Evolutionary conservation across 2,113 vertebrate species (phyloP).

Genomic region (Vidua chalybeata): DNA sequence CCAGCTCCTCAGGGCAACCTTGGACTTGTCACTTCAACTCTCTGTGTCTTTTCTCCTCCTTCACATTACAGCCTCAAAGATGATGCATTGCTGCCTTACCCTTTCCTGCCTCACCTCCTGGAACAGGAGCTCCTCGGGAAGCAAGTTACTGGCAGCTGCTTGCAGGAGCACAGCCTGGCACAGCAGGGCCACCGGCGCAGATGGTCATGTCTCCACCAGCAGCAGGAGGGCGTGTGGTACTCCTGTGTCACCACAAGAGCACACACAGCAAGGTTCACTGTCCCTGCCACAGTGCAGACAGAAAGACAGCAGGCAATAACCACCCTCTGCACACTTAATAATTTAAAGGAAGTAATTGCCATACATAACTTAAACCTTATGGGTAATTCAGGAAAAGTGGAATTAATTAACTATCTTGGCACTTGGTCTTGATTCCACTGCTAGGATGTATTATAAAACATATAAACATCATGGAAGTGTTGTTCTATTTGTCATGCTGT

Average conservation of each 20-base stretch:
- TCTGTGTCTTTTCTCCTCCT: neutral
- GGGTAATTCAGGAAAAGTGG: constrained; percentile 37
- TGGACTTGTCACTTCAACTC: neutral
- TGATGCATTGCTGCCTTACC: neutral
- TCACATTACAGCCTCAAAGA: neutral
- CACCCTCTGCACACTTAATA: neutral
- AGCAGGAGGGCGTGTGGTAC: neutral
- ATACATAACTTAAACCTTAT: constrained; percentile 32
- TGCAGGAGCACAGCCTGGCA: neutral
- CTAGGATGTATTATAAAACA: constrained; percentile 48
- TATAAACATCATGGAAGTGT: constrained; percentile 32
- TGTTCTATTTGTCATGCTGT: constrained; percentile 20
- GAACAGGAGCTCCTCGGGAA: neutral
- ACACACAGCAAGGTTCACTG: neutral
- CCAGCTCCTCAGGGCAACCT: neutral
- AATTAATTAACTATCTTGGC: constrained; percentile 64
- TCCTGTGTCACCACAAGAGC: neutral
- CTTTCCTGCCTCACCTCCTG: neutral
- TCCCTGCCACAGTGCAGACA: neutral
- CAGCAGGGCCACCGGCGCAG: rapidly evolving
- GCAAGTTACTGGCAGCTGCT: neutral
- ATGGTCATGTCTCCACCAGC: rapidly evolving
- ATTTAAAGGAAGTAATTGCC: constrained; percentile 27
- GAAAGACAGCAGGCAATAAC: neutral
- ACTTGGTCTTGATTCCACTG: constrained; percentile 13